Base-by-base conservation (phyloP, 2,888 invertebrate genomes). In the Ennomos erosarius region DNA sequence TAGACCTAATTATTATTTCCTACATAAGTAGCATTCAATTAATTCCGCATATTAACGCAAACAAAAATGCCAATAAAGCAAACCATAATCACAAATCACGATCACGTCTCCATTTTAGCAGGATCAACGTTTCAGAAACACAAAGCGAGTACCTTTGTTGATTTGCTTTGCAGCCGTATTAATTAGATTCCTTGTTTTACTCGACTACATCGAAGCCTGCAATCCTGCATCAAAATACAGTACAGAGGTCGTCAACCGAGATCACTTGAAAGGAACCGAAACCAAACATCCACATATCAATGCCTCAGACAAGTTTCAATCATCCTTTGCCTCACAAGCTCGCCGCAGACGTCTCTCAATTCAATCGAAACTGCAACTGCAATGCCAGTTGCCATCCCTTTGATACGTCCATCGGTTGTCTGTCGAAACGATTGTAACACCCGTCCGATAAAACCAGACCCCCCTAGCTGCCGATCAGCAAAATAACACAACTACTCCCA, bases 321-420 rank as follows among this genome's bases (percentile, higher is more conserved):
- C 91, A 91, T 82, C 83, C 88, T 83, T 82, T 81, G 77, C 84
- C 81, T 84, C 83, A 82, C 82, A 84, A 74, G 79, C 82, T 78
- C 75, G 86, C 88, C 89, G 86, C 88, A 87, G 86, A 87, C 90
- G 85, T 87, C 86, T 78, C 81, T 82, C 85, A 87, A 90, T 90
- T 87, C 88, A 90, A 90, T 90, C 87, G 84, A 79, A 87, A 85
- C 86, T 86, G 88, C 88, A 87, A 88, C 88, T 90, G 90, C 89
- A 88, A 88, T 87, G 87, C 82, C 86, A 87, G 86, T 84, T 84
- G 83, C 85, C 77, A 81, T 76, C 83, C 88, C 90, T 91, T 91
- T 91, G 90, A 91, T 89, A 86, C 87, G 89, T 90, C 91, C 90
- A 87, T 90, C 91, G 88, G 80, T 88, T 91, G 91, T 91, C 91